These are phyloP conservation scores for Alligator mississippiensis DNA, from an alignment of 2,113 vertebrate species.

Conservation along the genomic window DNA sequence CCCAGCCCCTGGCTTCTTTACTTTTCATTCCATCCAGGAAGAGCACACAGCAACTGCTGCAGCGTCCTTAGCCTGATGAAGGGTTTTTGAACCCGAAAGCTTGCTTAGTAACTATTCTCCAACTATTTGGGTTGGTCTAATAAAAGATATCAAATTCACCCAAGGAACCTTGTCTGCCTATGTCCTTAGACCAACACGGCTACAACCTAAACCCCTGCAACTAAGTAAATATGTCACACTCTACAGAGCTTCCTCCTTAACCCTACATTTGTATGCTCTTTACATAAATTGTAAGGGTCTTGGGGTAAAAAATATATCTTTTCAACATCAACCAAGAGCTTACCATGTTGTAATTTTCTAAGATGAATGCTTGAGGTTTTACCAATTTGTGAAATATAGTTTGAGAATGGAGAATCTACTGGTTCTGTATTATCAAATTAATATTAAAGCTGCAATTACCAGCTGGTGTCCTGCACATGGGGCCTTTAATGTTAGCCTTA, in stretches of 20 bases:
- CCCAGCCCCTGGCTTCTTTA: no score
- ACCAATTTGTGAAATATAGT: neutral
- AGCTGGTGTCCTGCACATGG: neutral
- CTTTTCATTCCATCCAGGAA: no score
- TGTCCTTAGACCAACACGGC: no score
- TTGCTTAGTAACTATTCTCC: no score
- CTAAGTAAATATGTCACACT: neutral
- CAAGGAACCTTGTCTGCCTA: no score
- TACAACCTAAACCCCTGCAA: no score
- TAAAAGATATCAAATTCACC: no score
- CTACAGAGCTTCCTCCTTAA: neutral
- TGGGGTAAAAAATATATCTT: neutral
- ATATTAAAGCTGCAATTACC: neutral
- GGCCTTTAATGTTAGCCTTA: neutral
- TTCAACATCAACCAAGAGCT: neutral
- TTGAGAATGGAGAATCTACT: neutral
- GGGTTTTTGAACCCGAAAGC: no score
- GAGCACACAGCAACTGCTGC: no score
- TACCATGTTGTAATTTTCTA: neutral
- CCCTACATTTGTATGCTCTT: neutral
- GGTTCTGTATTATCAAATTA: neutral
- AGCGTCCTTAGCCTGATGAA: no score
- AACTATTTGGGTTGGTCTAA: no score
- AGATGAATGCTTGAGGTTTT: neutral
- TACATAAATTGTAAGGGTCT: neutral